Evolutionary conservation across 2,888 invertebrate genomes (phyloP).

Genomic region (Campaea margaritaria): DNA sequence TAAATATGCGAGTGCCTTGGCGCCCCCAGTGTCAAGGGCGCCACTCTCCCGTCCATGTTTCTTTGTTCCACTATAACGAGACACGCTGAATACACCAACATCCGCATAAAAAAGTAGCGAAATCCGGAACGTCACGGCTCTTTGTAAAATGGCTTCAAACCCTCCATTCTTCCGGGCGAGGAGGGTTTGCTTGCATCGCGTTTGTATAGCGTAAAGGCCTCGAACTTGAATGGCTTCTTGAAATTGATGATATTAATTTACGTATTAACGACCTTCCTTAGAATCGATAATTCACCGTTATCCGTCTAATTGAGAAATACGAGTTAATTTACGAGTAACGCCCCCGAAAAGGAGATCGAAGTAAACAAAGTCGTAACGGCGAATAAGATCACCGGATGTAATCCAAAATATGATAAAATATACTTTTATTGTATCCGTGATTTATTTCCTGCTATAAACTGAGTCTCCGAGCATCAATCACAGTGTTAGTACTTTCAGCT

Average conservation of each 20-base stretch:
- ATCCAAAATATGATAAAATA: conserved; percentile 15
- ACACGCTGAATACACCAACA: conserved; percentile 48
- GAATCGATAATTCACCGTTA: conserved; percentile 45
- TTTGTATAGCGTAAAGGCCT: conserved; percentile 50
- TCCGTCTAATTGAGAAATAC: conserved; percentile 48
- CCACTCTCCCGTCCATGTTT: conserved; percentile 53
- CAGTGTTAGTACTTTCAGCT: conserved; percentile 29
- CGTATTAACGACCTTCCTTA: conserved; percentile 47
- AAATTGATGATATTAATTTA: conserved; percentile 56
- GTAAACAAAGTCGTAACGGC: conserved; percentile 34
- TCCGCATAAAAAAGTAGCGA: conserved; percentile 30
- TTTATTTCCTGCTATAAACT: conserved; percentile 34
- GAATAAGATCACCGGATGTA: conserved; percentile 26
- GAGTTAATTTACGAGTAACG: conserved; percentile 6
- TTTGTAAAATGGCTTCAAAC: conserved; percentile 42
- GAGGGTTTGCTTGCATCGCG: conserved; percentile 49
- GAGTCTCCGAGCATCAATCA: conserved; percentile 39
- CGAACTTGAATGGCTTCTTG: conserved; percentile 58
- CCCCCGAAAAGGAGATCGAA: conserved; percentile 7
- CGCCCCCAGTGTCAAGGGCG: conserved; percentile 74
- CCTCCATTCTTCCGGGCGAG: conserved; percentile 50
- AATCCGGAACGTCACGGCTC: conserved; percentile 50
- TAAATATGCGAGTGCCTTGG: conserved; percentile 61
- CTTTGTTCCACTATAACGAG: conserved; percentile 52
- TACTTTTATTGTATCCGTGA: conserved; percentile 23